Percentiles rank a stretch among this genome's conserved stretches.
These are phyloP conservation scores for Falco punctatus DNA, from an alignment of 2,113 vertebrate genomes.

Conservation along the genomic window DNA sequence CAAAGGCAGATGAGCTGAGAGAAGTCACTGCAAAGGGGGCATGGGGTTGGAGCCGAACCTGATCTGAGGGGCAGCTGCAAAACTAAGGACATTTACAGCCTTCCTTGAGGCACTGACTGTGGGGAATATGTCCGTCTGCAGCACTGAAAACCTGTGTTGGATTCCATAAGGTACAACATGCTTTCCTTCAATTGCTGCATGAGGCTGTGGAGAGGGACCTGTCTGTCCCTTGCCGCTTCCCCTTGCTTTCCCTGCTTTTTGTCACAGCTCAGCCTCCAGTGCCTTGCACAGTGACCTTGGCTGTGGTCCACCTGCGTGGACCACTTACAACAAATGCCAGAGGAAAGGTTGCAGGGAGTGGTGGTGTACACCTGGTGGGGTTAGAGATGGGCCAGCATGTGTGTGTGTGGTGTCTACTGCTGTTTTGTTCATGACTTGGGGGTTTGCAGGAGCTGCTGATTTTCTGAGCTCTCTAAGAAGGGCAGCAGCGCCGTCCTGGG, in stretches of 20 bases:
- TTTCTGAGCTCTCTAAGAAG: background rate
- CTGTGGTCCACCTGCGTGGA: background rate
- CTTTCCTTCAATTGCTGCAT: background rate
- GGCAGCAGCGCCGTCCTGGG: background rate
- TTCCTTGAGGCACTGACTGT: background rate
- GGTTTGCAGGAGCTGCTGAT: background rate
- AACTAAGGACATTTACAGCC: background rate
- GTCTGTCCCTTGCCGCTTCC: background rate
- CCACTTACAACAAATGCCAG: background rate
- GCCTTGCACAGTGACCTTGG: background rate
- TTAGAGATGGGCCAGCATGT: background rate
- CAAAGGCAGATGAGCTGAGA: background rate
- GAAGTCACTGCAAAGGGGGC: background rate
- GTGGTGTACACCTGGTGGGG: background rate
- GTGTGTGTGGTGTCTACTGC: background rate
- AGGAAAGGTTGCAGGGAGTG: background rate
- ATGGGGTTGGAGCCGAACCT: background rate
- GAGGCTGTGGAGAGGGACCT: background rate
- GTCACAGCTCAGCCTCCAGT: background rate
- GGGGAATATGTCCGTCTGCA: background rate
- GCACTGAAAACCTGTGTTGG: background rate
- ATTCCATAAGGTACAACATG: background rate
- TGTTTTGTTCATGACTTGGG: background rate
- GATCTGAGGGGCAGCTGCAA: background rate
- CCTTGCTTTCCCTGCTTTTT: background rate